These are phyloP conservation scores for Pterocles burchelli DNA, from an alignment of 2,113 vertebrate species.

Conservation along the genomic window DNA sequence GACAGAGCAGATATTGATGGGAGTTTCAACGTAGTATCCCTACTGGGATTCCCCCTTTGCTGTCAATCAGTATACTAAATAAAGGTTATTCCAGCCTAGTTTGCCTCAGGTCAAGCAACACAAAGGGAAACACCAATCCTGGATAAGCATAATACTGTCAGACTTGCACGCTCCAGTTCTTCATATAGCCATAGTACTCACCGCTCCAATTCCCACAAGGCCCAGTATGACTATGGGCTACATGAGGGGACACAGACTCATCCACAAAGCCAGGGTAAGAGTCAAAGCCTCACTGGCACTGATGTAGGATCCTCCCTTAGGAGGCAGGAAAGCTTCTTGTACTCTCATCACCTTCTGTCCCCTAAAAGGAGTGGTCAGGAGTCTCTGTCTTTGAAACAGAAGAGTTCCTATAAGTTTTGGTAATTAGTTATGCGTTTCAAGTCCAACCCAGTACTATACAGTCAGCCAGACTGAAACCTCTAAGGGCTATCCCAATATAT, in stretches of 20 bases:
- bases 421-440: neutral
- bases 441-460: neutral
- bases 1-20: neutral
- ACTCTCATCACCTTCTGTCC: neutral
- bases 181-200: neutral
- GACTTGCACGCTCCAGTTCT: neutral
- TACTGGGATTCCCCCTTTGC: neutral
- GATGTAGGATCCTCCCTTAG: neutral
- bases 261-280: neutral
- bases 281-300: neutral
- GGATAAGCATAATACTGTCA: neutral
- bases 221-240: neutral
- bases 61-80: neutral
- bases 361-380: neutral
- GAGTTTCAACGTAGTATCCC: neutral
- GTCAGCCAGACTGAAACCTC: neutral
- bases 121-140: rapidly evolving
- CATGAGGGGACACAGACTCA: neutral
- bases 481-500: neutral
- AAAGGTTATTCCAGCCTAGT: neutral
- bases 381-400: neutral
- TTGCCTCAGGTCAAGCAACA: neutral
- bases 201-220: rapidly evolving
- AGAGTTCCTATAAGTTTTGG: neutral
- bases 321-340: neutral